phyloP scores from a whole-genome alignment of 2,888 invertebrate genomes.

The Chrysolina haemoptera region DNA sequence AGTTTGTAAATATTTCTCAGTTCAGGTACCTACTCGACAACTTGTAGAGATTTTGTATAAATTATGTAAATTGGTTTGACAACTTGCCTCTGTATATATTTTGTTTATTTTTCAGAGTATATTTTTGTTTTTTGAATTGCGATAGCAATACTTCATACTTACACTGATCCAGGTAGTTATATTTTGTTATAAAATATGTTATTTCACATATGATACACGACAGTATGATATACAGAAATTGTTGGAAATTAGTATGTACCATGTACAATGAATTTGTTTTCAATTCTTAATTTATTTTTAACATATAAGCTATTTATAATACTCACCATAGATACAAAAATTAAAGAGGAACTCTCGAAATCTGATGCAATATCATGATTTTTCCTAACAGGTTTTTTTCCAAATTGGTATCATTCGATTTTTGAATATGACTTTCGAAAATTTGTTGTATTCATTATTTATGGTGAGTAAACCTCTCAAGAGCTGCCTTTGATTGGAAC shows the following conservation, averaged over 20 bases:
- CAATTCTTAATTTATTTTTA: conserved; percentile 60
- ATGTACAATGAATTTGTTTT: conserved; percentile 65
- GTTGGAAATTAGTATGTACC: conserved; percentile 66
- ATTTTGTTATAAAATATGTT: conserved; percentile 42
- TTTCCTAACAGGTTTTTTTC: no score
- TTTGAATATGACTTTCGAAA: neutral
- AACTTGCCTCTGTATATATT: conserved; percentile 59
- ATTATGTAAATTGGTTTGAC: conserved; percentile 57
- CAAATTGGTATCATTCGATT: no score
- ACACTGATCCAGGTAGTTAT: conserved; percentile 43
- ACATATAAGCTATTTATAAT: conserved; percentile 25
- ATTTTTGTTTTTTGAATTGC: conserved; percentile 46
- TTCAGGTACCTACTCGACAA: conserved; percentile 58
- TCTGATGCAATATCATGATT: no score
- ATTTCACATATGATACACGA: conserved; percentile 51
- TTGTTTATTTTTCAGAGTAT: conserved; percentile 50
- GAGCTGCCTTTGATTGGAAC: conserved; percentile 36
- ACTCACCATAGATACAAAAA: neutral
- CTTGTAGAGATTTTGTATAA: conserved; percentile 60
- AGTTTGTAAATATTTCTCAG: conserved; percentile 55
- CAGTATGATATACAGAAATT: conserved; percentile 65
- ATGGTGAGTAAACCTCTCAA: conserved; percentile 47
- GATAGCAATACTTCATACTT: conserved; percentile 44
- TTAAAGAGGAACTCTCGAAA: neutral
- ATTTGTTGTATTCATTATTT: neutral